Percentiles rank a stretch among this genome's conserved stretches.
Conservation (phyloP, 2,113 vertebrate species). For the Edolisoma coerulescens region DNA sequence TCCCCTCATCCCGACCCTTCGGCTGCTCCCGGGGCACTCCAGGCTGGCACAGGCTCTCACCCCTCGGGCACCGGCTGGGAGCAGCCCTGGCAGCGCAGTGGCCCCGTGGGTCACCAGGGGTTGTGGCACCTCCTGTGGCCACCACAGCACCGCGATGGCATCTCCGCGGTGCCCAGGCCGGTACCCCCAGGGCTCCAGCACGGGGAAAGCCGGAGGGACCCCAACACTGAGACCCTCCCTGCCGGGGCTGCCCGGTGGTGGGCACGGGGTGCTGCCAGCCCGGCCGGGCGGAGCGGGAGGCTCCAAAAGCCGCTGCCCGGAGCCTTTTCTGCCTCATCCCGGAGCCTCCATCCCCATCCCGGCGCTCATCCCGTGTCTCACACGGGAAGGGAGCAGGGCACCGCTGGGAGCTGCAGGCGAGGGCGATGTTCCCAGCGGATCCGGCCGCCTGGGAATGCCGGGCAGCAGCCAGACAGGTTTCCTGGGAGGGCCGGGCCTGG, state of each 20-base stretch:
- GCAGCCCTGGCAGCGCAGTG: not conserved
- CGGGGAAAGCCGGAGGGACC: not conserved
- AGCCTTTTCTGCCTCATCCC: rapidly evolving
- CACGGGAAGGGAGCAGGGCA: not conserved
- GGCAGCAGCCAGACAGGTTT: not conserved
- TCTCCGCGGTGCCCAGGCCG: not conserved
- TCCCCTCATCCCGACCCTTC: not conserved
- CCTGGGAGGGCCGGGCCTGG: not conserved
- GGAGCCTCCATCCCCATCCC: not conserved
- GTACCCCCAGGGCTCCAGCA: not conserved
- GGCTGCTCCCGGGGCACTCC: not conserved
- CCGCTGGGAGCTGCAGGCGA: not conserved
- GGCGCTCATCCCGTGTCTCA: rapidly evolving
- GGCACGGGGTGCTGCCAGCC: not conserved
- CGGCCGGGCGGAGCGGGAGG: not conserved
- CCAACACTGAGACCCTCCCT: rapidly evolving
- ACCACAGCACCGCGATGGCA: rapidly evolving
- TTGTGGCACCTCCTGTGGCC: not conserved
- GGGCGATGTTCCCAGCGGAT: not conserved
- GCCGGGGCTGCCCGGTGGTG: not conserved
- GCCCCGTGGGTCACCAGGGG: not conserved
- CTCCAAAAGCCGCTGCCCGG: not conserved
- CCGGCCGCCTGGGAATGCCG: not conserved
- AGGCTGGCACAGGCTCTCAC: not conserved
- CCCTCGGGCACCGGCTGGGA: not conserved